Conservation (phyloP, 1,140 invertebrate species). For the Drosophila lacteicornis region DNA sequence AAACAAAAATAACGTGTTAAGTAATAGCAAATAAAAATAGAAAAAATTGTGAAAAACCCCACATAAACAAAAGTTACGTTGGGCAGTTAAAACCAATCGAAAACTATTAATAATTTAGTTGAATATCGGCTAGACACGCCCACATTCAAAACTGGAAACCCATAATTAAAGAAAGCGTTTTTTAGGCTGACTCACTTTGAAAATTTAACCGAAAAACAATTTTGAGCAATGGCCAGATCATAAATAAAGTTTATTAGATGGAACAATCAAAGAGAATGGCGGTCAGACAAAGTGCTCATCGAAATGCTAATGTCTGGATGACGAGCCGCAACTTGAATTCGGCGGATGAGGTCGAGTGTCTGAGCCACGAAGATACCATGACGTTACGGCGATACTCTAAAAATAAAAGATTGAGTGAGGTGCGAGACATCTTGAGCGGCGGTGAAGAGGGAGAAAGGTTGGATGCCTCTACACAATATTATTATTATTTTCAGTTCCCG, state of each 20-base stretch:
- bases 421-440: slow-evolving; percentile 8
- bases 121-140: slow-evolving; percentile 21
- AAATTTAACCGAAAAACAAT: background rate
- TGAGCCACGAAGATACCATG: slow-evolving; percentile 10
- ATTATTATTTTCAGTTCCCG: background rate
- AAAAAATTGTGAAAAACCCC: slow-evolving; percentile 1
- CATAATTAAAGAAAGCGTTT: slow-evolving; percentile 3
- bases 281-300: slow-evolving; percentile 19
- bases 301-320: slow-evolving; percentile 47
- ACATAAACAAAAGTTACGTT: background rate
- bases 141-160: slow-evolving; percentile 7
- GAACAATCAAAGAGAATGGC: slow-evolving; percentile 39
- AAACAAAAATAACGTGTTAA: slow-evolving; percentile 39
- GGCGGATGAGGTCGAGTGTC: slow-evolving; percentile 41
- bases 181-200: slow-evolving; percentile 14
- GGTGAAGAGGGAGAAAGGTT: slow-evolving; percentile 30
- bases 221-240: slow-evolving; percentile 9
- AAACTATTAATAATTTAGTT: slow-evolving; percentile 22
- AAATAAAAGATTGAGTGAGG: slow-evolving; percentile 27
- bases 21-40: slow-evolving; percentile 37
- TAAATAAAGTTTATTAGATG: slow-evolving; percentile 49
- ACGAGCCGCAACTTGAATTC: slow-evolving; percentile 27
- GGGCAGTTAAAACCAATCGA: slow-evolving; percentile 3
- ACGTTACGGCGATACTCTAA: slow-evolving; percentile 24
- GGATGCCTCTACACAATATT: background rate